A percentile compares a stretch with the other conserved stretches of the same genome.
Conservation (phyloP, 2,797 vertebrate genomes). For the Poecilia gillii region DNA sequence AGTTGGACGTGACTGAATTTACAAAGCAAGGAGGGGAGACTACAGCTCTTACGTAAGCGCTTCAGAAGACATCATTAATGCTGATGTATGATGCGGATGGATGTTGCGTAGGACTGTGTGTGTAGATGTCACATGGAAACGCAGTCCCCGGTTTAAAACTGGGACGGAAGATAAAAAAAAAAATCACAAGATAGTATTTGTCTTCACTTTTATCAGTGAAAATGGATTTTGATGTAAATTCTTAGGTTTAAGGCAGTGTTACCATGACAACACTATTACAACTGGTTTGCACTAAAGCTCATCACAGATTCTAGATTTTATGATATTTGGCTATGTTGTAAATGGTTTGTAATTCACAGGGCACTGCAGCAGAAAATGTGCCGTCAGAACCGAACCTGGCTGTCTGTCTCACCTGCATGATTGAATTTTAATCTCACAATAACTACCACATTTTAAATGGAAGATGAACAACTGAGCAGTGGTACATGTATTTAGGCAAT, state of each 20-base stretch:
- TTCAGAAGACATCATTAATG: conserved; percentile 68
- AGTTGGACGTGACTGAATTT: conserved; percentile 83
- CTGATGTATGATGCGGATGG: conserved; percentile 48
- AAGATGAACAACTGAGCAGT: conserved; percentile 21
- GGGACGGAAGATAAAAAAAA: not conserved
- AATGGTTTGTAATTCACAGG: conserved; percentile 11
- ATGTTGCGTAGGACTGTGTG: conserved; percentile 28
- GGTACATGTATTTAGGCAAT: conserved; percentile 10
- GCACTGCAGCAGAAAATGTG: not conserved
- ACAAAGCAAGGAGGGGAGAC: conserved; percentile 76
- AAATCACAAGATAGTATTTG: not conserved
- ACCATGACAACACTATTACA: conserved; percentile 48
- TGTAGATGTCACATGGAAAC: conserved; percentile 1
- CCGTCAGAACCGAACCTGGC: not conserved
- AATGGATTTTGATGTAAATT: conserved; percentile 8
- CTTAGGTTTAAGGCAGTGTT: conserved; percentile 35
- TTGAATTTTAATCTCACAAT: conserved; percentile 15
- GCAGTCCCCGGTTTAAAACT: not conserved
- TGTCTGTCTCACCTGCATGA: not conserved
- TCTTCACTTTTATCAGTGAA: not conserved
- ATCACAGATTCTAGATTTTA: conserved; percentile 10
- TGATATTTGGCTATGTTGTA: conserved; percentile 6
- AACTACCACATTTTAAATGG: conserved; percentile 20
- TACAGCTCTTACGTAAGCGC: conserved; percentile 71
- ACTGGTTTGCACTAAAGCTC: conserved; percentile 35